Evolutionary conservation across 2,888 invertebrate genomes (phyloP), one percentile per base, ranked within the genome.

Genomic region (Athalia cordata): DNA sequence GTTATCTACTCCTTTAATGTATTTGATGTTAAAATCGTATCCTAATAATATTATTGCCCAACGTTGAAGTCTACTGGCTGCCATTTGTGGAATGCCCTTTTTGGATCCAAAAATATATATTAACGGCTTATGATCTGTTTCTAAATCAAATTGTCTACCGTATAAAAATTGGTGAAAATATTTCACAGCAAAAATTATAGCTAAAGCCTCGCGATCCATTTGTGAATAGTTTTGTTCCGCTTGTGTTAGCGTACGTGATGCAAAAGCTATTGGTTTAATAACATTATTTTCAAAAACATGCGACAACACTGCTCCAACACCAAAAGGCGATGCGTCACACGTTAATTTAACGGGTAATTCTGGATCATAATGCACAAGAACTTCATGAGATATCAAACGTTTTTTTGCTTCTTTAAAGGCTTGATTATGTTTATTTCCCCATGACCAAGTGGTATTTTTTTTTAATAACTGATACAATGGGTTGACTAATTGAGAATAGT

Each of bases 321-420:
- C 81, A 50, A 80, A 80, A 43, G 62, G 62, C 5, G 82, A 83
- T 8, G 82, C 83, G 55, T 80, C 81, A 13, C 81, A 80, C 9
- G 80, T 79, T 62, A 83, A 65, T n/a, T 79, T 66, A 6, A 83
- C 3, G 7, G 78, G 64, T 57, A 79, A 61, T 45, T 79, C 66
- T 6, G 79, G 79, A 49, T 81, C 78, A 61, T 72, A 83, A 68
- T 82, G 80, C 3, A 78, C 80, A 9, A 82, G 64, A 0, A 81
- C 61, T 5, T 50, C n/a, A 0, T 77, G 65, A 7, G 81, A 80
- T 8, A 45, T 57, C 7, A 70, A 45, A 57, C 70, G 65, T 11
- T n/a, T 9, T 43, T 55, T 70, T 2, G 70, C 45, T 57, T 29
- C 45, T 0, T 11, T 8, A 43, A 57, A 70, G 8, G 70, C 57